Evolutionary conservation across 2,888 invertebrate genomes (phyloP).

Genomic region (Mamestra brassicae): DNA sequence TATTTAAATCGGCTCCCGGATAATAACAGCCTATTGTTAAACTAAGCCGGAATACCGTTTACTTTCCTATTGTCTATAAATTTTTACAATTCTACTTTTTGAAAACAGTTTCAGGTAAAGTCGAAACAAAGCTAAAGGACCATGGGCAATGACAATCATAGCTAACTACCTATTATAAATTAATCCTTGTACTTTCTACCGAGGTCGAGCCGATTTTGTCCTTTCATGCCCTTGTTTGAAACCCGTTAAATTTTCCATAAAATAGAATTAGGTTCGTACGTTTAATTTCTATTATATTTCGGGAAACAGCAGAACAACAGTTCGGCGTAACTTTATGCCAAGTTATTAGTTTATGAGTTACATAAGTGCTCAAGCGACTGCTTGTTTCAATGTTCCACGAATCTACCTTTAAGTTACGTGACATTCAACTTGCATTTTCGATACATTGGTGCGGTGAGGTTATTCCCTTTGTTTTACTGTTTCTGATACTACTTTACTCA

Average conservation of each 20-base stretch:
- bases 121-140: conserved; percentile 4
- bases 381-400: conserved; percentile 61
- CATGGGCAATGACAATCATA: conserved; percentile 55
- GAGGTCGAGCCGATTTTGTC: conserved; percentile 64
- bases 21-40: conserved; percentile 13
- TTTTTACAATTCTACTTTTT: background rate
- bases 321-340: conserved; percentile 32
- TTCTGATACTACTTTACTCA: conserved; percentile 15
- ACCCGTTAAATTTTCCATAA: conserved; percentile 63
- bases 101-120: conserved; percentile 24
- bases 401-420: conserved; percentile 48
- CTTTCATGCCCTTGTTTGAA: conserved; percentile 58
- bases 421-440: conserved; percentile 38
- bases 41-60: conserved; percentile 26
- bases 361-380: conserved; percentile 35
- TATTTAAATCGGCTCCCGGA: conserved; percentile 12
- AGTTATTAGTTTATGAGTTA: conserved; percentile 49
- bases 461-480: conserved; percentile 24
- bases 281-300: conserved; percentile 61
- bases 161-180: conserved; percentile 56
- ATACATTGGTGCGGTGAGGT: conserved; percentile 10
- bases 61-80: conserved; percentile 20
- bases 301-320: conserved; percentile 53
- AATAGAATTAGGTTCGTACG: conserved; percentile 49
- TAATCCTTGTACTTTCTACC: conserved; percentile 72